Conservation (phyloP, 64 coral and sea anemone genomes). For the Actinia tenebrosa region DNA sequence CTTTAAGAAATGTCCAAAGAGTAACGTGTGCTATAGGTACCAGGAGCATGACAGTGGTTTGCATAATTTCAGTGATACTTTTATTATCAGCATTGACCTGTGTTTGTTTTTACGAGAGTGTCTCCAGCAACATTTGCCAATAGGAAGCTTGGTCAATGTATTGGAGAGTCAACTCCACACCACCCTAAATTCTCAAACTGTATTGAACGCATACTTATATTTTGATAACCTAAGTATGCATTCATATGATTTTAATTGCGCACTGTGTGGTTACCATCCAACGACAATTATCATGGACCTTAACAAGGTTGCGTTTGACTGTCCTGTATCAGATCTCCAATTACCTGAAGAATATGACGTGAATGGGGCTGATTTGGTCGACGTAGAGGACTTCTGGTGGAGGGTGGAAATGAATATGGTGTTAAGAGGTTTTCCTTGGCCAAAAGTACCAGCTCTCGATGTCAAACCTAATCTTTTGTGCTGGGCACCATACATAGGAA, state of each 20-base stretch:
- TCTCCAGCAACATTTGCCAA: conserved; percentile 45
- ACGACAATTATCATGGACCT: conserved; percentile 33
- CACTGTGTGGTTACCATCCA: conserved; percentile 50
- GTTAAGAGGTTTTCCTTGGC: conserved; percentile 15
- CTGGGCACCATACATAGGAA: conserved; percentile 48
- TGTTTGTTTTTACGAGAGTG: conserved; percentile 26
- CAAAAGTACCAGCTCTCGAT: background rate
- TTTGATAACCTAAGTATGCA: conserved; percentile 39
- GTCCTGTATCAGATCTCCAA: conserved; percentile 6
- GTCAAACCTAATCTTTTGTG: conserved; percentile 35
- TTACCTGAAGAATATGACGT: conserved; percentile 11
- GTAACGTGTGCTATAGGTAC: conserved; percentile 40
- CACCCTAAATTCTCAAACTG: conserved; percentile 6
- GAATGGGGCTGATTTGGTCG: background rate
- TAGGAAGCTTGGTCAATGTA: conserved; percentile 40
- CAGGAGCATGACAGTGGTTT: conserved; percentile 9
- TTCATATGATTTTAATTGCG: conserved; percentile 41
- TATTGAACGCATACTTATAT: conserved; percentile 46
- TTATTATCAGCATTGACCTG: conserved; percentile 40
- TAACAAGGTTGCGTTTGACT: conserved; percentile 43
- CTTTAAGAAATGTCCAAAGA: conserved; percentile 18
- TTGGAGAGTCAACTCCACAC: conserved; percentile 3
- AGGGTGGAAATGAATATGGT: conserved; percentile 36
- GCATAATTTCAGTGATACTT: conserved; percentile 34
- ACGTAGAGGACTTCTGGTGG: conserved; percentile 34